phyloP scores from a whole-genome alignment of 1,140 invertebrate species.

The Papilio xuthus region DNA sequence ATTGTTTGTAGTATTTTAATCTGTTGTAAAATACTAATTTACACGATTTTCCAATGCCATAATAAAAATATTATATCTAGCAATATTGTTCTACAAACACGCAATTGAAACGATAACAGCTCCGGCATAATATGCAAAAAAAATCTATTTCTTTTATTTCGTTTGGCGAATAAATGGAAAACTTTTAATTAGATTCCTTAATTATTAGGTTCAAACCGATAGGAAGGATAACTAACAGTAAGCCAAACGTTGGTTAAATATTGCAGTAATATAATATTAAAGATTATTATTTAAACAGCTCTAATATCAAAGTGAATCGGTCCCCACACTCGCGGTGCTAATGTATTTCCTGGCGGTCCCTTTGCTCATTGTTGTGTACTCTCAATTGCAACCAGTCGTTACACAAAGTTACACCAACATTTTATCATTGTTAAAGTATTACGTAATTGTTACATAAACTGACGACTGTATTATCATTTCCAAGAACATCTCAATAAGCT shows the following conservation, averaged over 20 bases:
- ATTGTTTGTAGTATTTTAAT: not conserved
- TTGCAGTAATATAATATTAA: not conserved
- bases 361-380: constrained; percentile 14
- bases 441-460: not conserved
- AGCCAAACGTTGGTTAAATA: not conserved
- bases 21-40: not conserved
- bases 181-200: too few species aligned
- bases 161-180: too few species aligned
- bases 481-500: not conserved
- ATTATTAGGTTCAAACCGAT: too few species aligned
- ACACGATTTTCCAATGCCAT: not conserved
- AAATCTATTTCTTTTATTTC: too few species aligned
- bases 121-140: too few species aligned
- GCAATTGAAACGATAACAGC: too few species aligned
- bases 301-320: not conserved
- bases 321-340: not conserved
- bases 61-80: too few species aligned
- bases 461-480: not conserved
- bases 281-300: not conserved
- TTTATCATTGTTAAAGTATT: not conserved
- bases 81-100: too few species aligned
- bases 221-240: not conserved
- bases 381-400: constrained; percentile 20
- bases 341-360: constrained; percentile 23
- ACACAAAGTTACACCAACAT: not conserved